Evolutionary conservation across 2,888 invertebrate species (phyloP).

Genomic region (Plebejus melissa): DNA sequence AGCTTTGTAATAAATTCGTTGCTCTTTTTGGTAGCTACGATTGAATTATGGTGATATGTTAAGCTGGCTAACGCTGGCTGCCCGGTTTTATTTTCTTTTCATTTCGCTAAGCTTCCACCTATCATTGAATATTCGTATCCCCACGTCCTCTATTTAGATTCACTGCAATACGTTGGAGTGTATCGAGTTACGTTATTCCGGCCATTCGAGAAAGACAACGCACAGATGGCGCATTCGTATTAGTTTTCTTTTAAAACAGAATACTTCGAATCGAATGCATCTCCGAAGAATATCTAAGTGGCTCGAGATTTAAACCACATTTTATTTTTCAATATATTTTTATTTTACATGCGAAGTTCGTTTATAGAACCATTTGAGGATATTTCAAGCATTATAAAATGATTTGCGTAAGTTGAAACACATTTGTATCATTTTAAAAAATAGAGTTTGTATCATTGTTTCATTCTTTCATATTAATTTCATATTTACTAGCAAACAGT

Average conservation of each 20-base stretch:
- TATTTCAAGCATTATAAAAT: neutral
- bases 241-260: constrained; percentile 75
- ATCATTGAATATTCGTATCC: constrained; percentile 57
- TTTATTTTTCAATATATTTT: constrained; percentile 14
- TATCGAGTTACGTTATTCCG: constrained; percentile 65
- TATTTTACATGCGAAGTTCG: neutral
- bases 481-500: neutral
- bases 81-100: constrained; percentile 65
- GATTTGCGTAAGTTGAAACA: neutral
- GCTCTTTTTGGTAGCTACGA: constrained; percentile 75
- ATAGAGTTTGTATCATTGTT: neutral
- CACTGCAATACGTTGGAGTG: constrained; percentile 54
- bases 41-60: constrained; percentile 78
- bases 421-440: neutral
- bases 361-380: neutral
- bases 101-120: constrained; percentile 62
- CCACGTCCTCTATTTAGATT: constrained; percentile 56
- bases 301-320: constrained; percentile 30
- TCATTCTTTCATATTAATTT: neutral
- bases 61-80: constrained; percentile 70
- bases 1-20: constrained; percentile 77
- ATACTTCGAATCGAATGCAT: constrained; percentile 67
- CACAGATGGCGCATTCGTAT: constrained; percentile 71
- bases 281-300: constrained; percentile 49
- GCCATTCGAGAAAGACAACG: constrained; percentile 72